phyloP scores from a whole-genome alignment of 2,797 vertebrate genomes.

The Helicolenus hilgendorfi region DNA sequence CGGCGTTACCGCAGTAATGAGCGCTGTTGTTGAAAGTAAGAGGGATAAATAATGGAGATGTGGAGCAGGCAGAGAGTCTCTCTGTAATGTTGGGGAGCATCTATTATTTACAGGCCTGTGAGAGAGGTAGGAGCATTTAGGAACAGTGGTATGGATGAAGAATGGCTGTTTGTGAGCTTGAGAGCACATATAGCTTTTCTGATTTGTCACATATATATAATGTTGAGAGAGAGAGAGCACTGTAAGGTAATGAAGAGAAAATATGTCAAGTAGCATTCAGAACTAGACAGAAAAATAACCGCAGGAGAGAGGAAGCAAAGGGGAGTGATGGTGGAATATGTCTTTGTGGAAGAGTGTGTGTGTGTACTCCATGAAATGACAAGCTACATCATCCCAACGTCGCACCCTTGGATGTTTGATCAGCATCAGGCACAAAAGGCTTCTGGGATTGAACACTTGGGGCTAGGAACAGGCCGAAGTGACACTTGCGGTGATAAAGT shows the following conservation, averaged over 20 bases:
- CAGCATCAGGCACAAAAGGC: conserved; percentile 60
- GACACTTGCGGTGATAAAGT: conserved; percentile 66
- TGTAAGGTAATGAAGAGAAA: neutral
- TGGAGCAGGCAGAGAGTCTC: conserved; percentile 61
- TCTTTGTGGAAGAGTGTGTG: conserved; percentile 9
- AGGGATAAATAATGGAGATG: conserved; percentile 77
- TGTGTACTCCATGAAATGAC: conserved; percentile 31
- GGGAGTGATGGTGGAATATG: conserved; percentile 22
- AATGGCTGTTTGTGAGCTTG: conserved; percentile 52
- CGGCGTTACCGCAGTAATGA: conserved; percentile 61
- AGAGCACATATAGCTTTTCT: conserved; percentile 42
- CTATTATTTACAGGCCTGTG: conserved; percentile 83
- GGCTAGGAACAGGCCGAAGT: conserved; percentile 32
- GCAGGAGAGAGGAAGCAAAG: neutral
- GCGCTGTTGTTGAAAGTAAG: conserved; percentile 57
- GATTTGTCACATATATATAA: conserved; percentile 61
- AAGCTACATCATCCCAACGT: conserved; percentile 54
- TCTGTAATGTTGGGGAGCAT: conserved; percentile 78
- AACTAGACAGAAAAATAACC: conserved; percentile 43
- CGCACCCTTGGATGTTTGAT: conserved; percentile 42
- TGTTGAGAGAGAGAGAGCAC: conserved; percentile 1
- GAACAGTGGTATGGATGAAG: conserved; percentile 53
- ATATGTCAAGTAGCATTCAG: conserved; percentile 44
- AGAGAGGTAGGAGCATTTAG: conserved; percentile 68
- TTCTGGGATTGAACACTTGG: conserved; percentile 56